Percentiles rank a stretch among this genome's conserved stretches.
phyloP scores from a whole-genome alignment of 2,113 vertebrate species.

The Nansenia antarctica region DNA sequence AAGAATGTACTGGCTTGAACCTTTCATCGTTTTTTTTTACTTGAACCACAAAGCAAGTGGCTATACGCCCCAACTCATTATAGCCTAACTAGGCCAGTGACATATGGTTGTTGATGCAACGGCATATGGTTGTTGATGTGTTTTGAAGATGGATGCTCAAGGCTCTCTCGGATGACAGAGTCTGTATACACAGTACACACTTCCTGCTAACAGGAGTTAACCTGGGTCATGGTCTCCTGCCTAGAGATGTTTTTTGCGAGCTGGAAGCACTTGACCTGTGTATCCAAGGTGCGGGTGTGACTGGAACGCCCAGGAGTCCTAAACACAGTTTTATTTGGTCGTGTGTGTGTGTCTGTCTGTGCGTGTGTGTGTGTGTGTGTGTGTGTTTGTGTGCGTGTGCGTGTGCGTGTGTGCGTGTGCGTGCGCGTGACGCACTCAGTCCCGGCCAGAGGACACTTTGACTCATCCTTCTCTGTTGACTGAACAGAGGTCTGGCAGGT shows the following conservation, averaged over 20 bases:
- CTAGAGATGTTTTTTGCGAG: slow-evolving; percentile 38
- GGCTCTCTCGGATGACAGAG: slow-evolving; percentile 38
- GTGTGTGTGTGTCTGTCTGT: neutral
- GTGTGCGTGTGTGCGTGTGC: slow-evolving; percentile 18
- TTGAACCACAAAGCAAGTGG: no score
- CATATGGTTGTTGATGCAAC: no score
- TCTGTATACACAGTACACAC: neutral
- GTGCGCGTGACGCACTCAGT: slow-evolving; percentile 46
- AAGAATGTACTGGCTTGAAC: no score
- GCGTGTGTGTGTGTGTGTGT: neutral
- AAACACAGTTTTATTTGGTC: neutral
- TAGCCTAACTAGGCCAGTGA: no score
- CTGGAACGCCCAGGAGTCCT: neutral
- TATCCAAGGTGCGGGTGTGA: neutral
- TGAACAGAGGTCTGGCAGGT: slow-evolving; percentile 62
- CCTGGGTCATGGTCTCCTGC: slow-evolving; percentile 29
- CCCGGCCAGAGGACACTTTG: slow-evolving; percentile 61
- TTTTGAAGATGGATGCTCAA: slow-evolving; percentile 10
- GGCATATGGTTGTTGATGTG: slow-evolving; percentile 55
- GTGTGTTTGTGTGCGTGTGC: neutral
- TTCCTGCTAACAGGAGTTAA: slow-evolving; percentile 42
- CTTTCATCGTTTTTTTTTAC: no score
- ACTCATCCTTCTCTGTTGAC: slow-evolving; percentile 63
- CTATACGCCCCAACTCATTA: no score
- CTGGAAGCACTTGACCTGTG: neutral